Conservation (phyloP, 2,113 vertebrate species). For the Melanotaenia duboulayi region DNA sequence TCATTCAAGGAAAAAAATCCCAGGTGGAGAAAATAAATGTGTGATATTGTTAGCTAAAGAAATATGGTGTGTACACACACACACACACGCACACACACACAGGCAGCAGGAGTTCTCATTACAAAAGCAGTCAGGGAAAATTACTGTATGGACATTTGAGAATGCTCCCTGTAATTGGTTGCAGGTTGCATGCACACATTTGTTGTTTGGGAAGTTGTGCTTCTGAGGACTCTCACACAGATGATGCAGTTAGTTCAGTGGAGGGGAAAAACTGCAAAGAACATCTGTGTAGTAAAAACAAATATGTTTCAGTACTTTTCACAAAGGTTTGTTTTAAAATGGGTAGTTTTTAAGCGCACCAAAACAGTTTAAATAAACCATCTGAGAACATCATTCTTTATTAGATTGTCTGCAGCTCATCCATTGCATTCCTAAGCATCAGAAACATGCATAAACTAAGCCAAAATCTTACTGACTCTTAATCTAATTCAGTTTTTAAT, state of each 20-base stretch:
- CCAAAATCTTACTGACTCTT: neutral
- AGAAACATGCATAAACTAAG: too few relatives aligned
- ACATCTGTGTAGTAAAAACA: too few relatives aligned
- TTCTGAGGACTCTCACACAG: neutral
- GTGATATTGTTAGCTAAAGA: slow-evolving; percentile 30
- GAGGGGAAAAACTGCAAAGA: neutral
- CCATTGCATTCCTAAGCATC: too few relatives aligned
- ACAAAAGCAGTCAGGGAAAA: slow-evolving; percentile 28
- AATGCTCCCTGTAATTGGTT: slow-evolving; percentile 35
- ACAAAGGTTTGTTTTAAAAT: too few relatives aligned
- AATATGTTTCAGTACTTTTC: too few relatives aligned
- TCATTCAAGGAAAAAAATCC: slow-evolving; percentile 37
- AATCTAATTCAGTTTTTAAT: neutral
- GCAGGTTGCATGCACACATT: slow-evolving; percentile 23
- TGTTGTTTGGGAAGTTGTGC: slow-evolving; percentile 3
- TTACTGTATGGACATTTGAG: slow-evolving; percentile 41
- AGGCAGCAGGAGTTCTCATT: slow-evolving; percentile 36
- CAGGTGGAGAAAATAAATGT: slow-evolving; percentile 8
- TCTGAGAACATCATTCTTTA: neutral
- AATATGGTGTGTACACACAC: slow-evolving; percentile 14
- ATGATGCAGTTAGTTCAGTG: neutral
- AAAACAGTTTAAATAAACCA: neutral
- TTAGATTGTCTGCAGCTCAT: neutral
- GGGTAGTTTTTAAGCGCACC: neutral
- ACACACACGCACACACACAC: slow-evolving; percentile 18